These are phyloP conservation scores for Gryllus longicercus DNA, from an alignment of 2,888 invertebrate genomes.

Conservation along the genomic window DNA sequence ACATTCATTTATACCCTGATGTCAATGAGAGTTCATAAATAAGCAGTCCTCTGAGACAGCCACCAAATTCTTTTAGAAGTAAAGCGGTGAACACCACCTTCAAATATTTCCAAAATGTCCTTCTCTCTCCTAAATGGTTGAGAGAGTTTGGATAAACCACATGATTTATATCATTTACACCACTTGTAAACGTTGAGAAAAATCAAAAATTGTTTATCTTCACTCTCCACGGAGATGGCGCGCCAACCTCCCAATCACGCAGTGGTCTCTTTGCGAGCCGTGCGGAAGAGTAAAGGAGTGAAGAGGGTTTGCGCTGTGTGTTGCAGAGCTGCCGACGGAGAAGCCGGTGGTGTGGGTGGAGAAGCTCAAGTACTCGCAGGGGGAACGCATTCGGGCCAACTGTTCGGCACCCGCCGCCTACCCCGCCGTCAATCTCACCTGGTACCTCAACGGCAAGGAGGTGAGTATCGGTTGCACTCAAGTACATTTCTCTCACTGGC, in stretches of 20 bases:
- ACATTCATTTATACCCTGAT: too few species aligned
- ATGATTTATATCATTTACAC: too few species aligned
- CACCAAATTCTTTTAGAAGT: too few species aligned
- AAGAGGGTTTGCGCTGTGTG: neutral
- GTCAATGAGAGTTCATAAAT: too few species aligned
- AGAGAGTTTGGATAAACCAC: too few species aligned
- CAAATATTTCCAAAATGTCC: too few species aligned
- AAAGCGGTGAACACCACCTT: too few species aligned
- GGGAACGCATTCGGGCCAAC: conserved; percentile 48
- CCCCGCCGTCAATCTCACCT: conserved; percentile 50
- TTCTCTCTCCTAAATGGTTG: too few species aligned
- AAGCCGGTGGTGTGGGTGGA: conserved; percentile 47
- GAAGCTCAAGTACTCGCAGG: conserved; percentile 49
- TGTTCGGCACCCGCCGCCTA: conserved; percentile 49
- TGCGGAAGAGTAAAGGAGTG: neutral
- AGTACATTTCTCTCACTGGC: neutral
- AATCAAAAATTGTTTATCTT: too few species aligned
- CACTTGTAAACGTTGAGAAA: too few species aligned
- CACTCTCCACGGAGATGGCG: too few species aligned
- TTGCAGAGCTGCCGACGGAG: conserved; percentile 48
- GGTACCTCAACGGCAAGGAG: conserved; percentile 50
- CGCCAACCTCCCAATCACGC: neutral
- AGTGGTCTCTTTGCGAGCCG: neutral
- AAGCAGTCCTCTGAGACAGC: too few species aligned
- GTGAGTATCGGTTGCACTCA: conserved; percentile 41